Evolutionary conservation across 2,113 vertebrate species (phyloP).

Genomic region (Egretta garzetta): DNA sequence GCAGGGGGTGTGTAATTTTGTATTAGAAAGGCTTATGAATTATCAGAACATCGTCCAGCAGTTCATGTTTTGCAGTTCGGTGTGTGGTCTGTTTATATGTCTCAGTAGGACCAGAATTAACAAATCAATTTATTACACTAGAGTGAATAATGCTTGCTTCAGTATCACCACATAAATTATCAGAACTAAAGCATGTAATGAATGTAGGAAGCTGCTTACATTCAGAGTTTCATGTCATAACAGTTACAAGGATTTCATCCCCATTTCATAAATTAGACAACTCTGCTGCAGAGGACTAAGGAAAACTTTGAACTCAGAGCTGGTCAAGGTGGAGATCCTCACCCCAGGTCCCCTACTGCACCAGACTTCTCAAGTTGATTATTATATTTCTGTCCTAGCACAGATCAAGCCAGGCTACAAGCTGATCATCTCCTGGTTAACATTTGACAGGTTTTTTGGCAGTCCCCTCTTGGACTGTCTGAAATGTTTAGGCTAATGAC

Average conservation of each 20-base stretch:
- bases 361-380: neutral
- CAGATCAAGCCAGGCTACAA: neutral
- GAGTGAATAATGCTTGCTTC: neutral
- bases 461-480: neutral
- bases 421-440: neutral
- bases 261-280: neutral
- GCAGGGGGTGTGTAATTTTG: fast-evolving
- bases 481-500: neutral
- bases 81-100: neutral
- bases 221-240: fast-evolving
- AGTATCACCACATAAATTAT: neutral
- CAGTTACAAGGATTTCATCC: neutral
- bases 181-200: neutral
- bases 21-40: neutral
- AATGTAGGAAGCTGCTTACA: neutral
- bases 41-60: neutral
- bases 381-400: neutral
- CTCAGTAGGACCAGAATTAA: neutral
- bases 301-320: neutral
- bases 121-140: neutral
- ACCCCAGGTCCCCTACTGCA: neutral
- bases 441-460: neutral
- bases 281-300: neutral
- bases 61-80: neutral
- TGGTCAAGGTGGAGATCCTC: neutral